A percentile compares a stretch with the other conserved stretches of the same genome.
phyloP scores from a whole-genome alignment of 2,888 invertebrate species.

The Eudiplozoon nipponicum region DNA sequence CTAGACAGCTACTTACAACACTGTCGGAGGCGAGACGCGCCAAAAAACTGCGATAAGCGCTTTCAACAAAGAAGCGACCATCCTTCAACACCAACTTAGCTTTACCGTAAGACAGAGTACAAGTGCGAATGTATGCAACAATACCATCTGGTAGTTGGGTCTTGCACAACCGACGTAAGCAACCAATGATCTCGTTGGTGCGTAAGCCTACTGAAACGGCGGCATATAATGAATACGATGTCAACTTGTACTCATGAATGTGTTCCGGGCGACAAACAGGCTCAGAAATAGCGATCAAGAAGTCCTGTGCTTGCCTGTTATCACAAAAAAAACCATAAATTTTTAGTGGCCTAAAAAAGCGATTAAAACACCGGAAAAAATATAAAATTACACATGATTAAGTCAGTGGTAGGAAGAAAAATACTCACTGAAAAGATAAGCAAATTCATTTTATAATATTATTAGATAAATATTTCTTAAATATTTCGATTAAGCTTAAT shows the following conservation, averaged over 20 bases:
- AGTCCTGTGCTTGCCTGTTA: constrained; percentile 98
- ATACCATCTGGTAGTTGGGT: constrained; percentile 72
- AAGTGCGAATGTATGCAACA: constrained; percentile 62
- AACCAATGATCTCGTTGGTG: constrained; percentile 79
- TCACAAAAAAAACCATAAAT: no score
- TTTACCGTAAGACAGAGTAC: constrained; percentile 89
- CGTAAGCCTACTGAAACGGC: constrained; percentile 92
- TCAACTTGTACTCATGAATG: constrained; percentile 68
- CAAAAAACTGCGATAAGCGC: constrained; percentile 42
- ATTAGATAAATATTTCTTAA: no score
- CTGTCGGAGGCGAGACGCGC: constrained; percentile 1
- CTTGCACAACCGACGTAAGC: constrained; percentile 68
- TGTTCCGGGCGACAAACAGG: constrained; percentile 54
- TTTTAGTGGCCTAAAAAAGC: no score
- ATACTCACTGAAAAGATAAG: no score
- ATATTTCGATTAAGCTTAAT: no score
- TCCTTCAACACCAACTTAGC: constrained; percentile 83
- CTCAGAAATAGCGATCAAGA: constrained; percentile 84
- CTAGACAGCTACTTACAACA: constrained; percentile 4
- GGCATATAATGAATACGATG: constrained; percentile 88
- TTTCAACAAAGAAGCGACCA: constrained; percentile 72
- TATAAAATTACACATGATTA: no score
- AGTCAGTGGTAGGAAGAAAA: no score
- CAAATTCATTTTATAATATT: no score
- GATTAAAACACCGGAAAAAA: no score